These are phyloP conservation scores for Clarias fuscus DNA, from an alignment of 2,797 vertebrate species.

Conservation along the genomic window DNA sequence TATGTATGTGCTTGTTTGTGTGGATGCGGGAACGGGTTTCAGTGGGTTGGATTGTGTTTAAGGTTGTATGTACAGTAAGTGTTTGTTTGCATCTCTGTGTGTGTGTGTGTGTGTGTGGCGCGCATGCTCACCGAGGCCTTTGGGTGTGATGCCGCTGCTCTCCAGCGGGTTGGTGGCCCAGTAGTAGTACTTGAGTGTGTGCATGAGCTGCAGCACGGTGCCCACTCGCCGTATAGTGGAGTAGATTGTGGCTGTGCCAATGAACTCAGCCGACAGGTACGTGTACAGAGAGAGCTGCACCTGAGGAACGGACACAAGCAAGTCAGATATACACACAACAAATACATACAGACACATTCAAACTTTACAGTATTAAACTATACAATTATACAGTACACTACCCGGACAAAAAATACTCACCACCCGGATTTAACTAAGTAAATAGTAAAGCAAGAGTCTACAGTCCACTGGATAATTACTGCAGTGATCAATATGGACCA, in stretches of 20 bases:
- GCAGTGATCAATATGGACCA: too few relatives aligned
- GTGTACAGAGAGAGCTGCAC: slow-evolving; percentile 91
- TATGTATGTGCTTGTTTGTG: too few relatives aligned
- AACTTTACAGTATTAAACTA: neutral
- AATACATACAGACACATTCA: neutral
- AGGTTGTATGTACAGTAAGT: too few relatives aligned
- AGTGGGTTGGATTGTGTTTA: too few relatives aligned
- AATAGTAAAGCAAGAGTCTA: too few relatives aligned
- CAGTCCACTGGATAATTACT: too few relatives aligned
- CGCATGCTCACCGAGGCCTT: slow-evolving; percentile 81
- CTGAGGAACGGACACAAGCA: slow-evolving; percentile 63
- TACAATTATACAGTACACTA: too few relatives aligned
- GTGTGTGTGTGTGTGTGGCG: neutral
- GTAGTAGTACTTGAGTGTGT: slow-evolving; percentile 93
- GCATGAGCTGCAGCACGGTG: slow-evolving; percentile 91
- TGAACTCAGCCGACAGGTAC: slow-evolving; percentile 93
- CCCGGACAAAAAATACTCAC: too few relatives aligned
- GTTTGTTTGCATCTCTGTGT: neutral
- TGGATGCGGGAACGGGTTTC: too few relatives aligned
- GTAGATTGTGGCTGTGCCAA: slow-evolving; percentile 90
- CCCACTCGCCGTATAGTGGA: slow-evolving; percentile 89
- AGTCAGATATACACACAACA: slow-evolving; percentile 26
- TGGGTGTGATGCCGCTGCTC: slow-evolving; percentile 84
- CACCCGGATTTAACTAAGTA: too few relatives aligned
- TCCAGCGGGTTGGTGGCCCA: slow-evolving; percentile 91